Evolutionary conservation across 2,797 vertebrate genomes (phyloP).

Genomic region (Lagorchestes hirsutus): DNA sequence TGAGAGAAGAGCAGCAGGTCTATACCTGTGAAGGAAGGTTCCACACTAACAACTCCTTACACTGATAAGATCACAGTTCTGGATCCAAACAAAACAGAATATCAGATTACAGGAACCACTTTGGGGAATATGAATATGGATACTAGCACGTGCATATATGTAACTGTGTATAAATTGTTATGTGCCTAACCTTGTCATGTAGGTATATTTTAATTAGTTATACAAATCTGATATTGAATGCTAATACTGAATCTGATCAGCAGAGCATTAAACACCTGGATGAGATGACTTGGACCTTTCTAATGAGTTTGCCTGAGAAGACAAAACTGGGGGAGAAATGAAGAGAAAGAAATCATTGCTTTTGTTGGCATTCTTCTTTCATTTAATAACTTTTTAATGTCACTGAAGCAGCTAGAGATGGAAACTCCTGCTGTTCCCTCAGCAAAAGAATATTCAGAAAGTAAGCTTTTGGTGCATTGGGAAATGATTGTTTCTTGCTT

Average conservation of each 20-base stretch:
- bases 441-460: constrained; percentile 46
- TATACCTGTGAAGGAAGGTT: neutral
- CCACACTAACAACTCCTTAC: neutral
- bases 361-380: neutral
- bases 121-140: neutral
- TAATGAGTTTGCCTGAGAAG: neutral
- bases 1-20: neutral
- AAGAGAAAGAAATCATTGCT: neutral
- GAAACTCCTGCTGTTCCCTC: neutral
- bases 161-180: neutral
- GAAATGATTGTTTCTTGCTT: neutral
- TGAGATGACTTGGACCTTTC: neutral
- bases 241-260: neutral
- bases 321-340: neutral
- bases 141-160: neutral
- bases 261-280: neutral
- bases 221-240: neutral
- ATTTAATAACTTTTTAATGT: constrained; percentile 31
- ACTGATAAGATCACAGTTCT: neutral
- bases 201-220: neutral
- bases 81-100: neutral
- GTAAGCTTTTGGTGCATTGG: neutral
- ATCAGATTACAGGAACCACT: neutral
- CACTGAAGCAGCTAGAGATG: neutral
- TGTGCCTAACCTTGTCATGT: neutral